Evolutionary conservation across 2,888 invertebrate species (phyloP), one percentile per base, ranked within the genome.

Genomic region (Tanytarsus gracilentus): DNA sequence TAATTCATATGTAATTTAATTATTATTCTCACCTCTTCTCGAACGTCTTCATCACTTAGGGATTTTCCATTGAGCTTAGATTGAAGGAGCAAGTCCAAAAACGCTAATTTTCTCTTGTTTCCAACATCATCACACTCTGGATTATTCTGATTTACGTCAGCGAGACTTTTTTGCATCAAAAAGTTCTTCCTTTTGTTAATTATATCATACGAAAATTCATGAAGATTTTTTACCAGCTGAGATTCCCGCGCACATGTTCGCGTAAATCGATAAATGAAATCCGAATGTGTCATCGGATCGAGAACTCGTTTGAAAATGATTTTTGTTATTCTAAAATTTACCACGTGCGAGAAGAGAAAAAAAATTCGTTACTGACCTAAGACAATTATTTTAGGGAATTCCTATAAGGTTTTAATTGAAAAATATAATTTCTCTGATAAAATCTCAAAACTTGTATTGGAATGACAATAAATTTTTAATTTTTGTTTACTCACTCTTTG

Each of bases 1-100:
- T n/a, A n/a, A n/a, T n/a, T n/a, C n/a, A n/a, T n/a, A n/a, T n/a
- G n/a, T n/a, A n/a, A n/a, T n/a, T n/a, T n/a, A n/a, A n/a, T n/a
- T n/a, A n/a, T n/a, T n/a, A n/a, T n/a, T n/a, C n/a, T n/a, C n/a
- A n/a, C n/a, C 73, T 86, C 84, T 68, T 85, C 82, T 60, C 81
- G 75, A 40, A 86, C 78, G 62, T 79, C 79, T 23, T 78, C 69
- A 63, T 81, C 78, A 7, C 77, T 77, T 48, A 86, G 70, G 4
- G 76, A 78, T 63, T 76, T 69, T 1, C 80, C 82, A 64, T 81
- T 78, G 11, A 79, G 75, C 65, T 77, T 78, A 3, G 81, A 76
- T 51, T 83, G 73, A 11, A 86, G 69, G 3, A 86, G 68, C 30
- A 85, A 72, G 72, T 86, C 86, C 66, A 86, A 71, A 66, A 86